A percentile compares a stretch with the other conserved stretches of the same genome.
These are phyloP conservation scores for Magallana ariakensis DNA, from an alignment of 1,140 invertebrate genomes.

Conservation along the genomic window DNA sequence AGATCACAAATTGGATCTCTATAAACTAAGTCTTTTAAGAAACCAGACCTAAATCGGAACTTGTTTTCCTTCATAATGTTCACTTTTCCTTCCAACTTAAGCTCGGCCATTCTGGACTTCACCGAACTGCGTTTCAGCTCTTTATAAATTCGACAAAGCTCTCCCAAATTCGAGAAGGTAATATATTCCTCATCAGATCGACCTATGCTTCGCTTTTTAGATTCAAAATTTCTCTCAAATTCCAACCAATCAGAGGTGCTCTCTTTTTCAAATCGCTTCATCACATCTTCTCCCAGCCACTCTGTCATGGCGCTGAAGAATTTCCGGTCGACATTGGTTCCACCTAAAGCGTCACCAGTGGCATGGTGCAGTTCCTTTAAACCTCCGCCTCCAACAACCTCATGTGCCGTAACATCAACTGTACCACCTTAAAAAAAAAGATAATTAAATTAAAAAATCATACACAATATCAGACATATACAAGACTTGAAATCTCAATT, in stretches of 20 bases:
- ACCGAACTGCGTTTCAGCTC: not conserved
- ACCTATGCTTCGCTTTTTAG: conserved; percentile 24
- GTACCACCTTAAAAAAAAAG: conserved; percentile 79
- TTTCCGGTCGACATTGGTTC: conserved; percentile 58
- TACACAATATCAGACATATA: too few relatives aligned
- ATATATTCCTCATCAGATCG: not conserved
- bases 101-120: not conserved
- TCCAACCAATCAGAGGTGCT: conserved; percentile 9
- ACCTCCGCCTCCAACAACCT: conserved; percentile 79
- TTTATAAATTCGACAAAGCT: not conserved
- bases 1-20: not conserved
- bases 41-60: not conserved
- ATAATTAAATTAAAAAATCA: too few relatives aligned
- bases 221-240: conserved; percentile 37
- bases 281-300: not conserved
- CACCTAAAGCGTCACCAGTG: conserved; percentile 82
- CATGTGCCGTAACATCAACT: conserved; percentile 84
- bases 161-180: conserved; percentile 13
- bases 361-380: conserved; percentile 83
- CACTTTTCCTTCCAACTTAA: not conserved
- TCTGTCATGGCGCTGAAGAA: not conserved
- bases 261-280: conserved; percentile 9
- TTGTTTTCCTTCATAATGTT: conserved; percentile 10
- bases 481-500: too few relatives aligned
- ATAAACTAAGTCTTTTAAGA: not conserved